Conservation (phyloP, 2,888 invertebrate genomes). For the Drosophila colorata region DNA sequence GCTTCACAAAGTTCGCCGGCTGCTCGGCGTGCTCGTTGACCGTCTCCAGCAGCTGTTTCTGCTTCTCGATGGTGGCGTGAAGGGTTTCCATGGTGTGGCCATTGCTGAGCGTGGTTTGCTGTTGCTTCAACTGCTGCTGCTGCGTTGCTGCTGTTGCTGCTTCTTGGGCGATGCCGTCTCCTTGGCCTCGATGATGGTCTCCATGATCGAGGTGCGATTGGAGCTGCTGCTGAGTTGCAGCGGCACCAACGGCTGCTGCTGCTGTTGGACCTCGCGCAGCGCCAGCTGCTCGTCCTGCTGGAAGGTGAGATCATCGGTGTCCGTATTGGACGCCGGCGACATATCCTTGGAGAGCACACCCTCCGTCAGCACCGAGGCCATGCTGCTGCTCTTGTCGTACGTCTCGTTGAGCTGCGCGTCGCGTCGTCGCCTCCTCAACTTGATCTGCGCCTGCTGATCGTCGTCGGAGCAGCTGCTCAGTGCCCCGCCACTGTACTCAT, state of each 20-base stretch:
- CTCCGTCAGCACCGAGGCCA: slow-evolving; percentile 84
- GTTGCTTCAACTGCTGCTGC: too few species aligned
- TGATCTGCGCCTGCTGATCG: slow-evolving; percentile 43
- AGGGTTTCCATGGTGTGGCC: slow-evolving; percentile 83
- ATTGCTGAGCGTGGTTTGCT: slow-evolving; percentile 41
- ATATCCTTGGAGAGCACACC: slow-evolving; percentile 85
- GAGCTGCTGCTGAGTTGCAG: slow-evolving; percentile 74
- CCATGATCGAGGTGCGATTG: slow-evolving; percentile 84
- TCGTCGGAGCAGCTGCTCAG: slow-evolving; percentile 82
- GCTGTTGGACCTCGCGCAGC: slow-evolving; percentile 63
- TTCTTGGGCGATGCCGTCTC: slow-evolving; percentile 85
- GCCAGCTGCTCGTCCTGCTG: slow-evolving; percentile 84
- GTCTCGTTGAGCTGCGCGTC: slow-evolving; percentile 85
- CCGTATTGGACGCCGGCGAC: slow-evolving; percentile 84
- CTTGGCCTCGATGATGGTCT: slow-evolving; percentile 85
- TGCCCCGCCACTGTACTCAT: slow-evolving; percentile 82
- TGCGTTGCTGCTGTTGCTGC: slow-evolving; percentile 16
- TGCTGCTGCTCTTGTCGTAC: slow-evolving; percentile 85
- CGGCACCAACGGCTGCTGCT: slow-evolving; percentile 46
- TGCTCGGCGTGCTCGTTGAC: slow-evolving; percentile 83
- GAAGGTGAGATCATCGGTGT: slow-evolving; percentile 85
- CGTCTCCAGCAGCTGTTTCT: slow-evolving; percentile 84
- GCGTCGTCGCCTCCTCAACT: slow-evolving; percentile 80
- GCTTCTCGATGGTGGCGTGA: slow-evolving; percentile 84
- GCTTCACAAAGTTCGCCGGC: slow-evolving; percentile 88